Percentiles rank a stretch among this genome's conserved stretches.
Conservation (phyloP, 23 tunicate genomes). For the Trididemnum miniatum region DNA sequence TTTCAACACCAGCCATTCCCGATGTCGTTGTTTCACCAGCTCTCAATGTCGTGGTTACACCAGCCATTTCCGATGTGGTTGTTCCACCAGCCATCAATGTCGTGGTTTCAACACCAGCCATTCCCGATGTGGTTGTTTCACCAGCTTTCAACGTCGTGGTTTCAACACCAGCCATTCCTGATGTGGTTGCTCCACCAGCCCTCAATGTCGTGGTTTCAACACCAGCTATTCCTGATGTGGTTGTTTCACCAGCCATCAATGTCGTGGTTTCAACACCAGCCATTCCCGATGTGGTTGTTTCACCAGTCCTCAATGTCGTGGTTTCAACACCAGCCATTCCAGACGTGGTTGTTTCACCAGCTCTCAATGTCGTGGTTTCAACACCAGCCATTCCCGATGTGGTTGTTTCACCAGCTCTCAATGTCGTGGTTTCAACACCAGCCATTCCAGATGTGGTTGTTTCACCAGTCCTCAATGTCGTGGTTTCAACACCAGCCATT, state of each 20-base stretch:
- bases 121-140: slow-evolving; percentile 38
- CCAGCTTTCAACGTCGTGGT: slow-evolving; percentile 41
- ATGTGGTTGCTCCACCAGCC: slow-evolving; percentile 36
- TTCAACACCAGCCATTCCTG: slow-evolving; percentile 17
- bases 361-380: background rate
- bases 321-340: slow-evolving; percentile 20
- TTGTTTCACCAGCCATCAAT: slow-evolving; percentile 25
- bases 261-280: slow-evolving; percentile 40
- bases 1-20: slow-evolving; percentile 6
- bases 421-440: slow-evolving; percentile 31
- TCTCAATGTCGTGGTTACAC: slow-evolving; percentile 28
- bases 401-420: slow-evolving; percentile 17
- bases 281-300: background rate
- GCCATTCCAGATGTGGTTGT: slow-evolving; percentile 31
- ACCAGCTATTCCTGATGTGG: slow-evolving; percentile 27
- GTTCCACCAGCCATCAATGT: slow-evolving; percentile 27
- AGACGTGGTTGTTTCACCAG: slow-evolving; percentile 39
- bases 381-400: slow-evolving; percentile 16
- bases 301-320: slow-evolving; percentile 20
- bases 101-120: slow-evolving; percentile 17
- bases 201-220: slow-evolving; percentile 24
- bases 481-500: slow-evolving; percentile 15
- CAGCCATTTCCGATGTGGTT: slow-evolving; percentile 33
- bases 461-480: slow-evolving; percentile 22
- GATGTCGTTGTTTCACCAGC: slow-evolving; percentile 28